Evolutionary conservation across 1,140 invertebrate genomes (phyloP), one percentile per base, ranked within the genome.

Genomic region (Contarinia nasturtii): DNA sequence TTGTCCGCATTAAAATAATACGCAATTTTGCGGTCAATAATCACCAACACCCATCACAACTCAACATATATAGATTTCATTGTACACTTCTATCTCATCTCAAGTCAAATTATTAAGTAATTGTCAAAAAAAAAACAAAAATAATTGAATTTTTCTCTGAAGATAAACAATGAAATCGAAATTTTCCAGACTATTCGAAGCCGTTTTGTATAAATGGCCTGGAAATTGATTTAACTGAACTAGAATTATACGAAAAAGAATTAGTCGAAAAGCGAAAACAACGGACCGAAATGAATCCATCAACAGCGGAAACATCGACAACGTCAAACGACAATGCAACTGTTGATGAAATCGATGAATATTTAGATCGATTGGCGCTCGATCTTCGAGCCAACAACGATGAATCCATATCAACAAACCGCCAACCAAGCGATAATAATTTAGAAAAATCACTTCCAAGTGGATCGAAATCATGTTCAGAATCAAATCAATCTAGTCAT

Each of bases 141-240:
- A n/a, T n/a, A n/a, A n/a, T n/a, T n/a, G n/a, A n/a, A n/a, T n/a
- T n/a, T 38, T 38, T n/a, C n/a, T 21, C 11, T 18, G 15, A 43
- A 18, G 18, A 21, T 18, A 17, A 43, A 19, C 41, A 43, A 20
- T 12, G 11, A 43, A 43, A 40, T 40, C 37, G 17, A 40, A 40
- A 40, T 40, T 40, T 40, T 15, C 17, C 14, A 38, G 42, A 20
- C 18, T 34, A 33, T 33, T 34, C 18, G 3, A 12, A 43, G 41
- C 57, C 54, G 20, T 63, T 64, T 58, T 61, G 54, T 56, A 53
- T 60, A 45, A 64, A 64, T 53, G 61, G 61, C 46, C 57, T 64
- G 57, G 61, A 64, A 53, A 61, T 64, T 51, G 61, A 64, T 60
- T 63, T 64, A 56, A 58, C 57, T 50, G 61, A 64, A 49, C 59